phyloP scores from a whole-genome alignment of 2,113 vertebrate species.

The Tachycineta bicolor region DNA sequence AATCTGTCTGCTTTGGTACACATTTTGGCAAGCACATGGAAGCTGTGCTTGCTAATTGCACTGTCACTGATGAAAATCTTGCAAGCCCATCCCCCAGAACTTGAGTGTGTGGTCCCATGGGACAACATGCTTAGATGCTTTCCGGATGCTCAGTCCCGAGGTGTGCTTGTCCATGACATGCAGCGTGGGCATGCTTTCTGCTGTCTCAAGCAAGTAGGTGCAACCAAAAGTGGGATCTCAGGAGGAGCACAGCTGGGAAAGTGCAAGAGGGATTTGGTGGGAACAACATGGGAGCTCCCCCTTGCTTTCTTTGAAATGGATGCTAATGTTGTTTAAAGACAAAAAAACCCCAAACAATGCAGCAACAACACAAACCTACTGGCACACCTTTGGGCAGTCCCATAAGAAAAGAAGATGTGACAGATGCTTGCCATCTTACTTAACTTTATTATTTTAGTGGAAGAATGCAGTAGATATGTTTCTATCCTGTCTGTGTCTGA shows the following conservation, averaged over 20 bases:
- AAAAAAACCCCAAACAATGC: background rate
- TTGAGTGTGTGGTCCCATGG: background rate
- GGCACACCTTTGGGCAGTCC: background rate
- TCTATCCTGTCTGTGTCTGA: background rate
- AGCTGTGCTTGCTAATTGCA: background rate
- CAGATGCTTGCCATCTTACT: background rate
- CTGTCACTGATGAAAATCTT: background rate
- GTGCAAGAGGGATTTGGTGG: background rate
- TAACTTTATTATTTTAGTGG: background rate
- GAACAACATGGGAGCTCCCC: background rate
- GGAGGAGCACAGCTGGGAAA: background rate
- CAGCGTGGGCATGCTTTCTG: fast-evolving
- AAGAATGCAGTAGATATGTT: background rate
- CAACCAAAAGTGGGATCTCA: background rate
- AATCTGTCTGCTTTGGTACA: background rate
- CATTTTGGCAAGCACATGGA: background rate
- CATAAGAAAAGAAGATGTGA: background rate
- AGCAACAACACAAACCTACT: background rate
- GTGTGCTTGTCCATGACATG: fast-evolving
- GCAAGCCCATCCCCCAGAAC: fast-evolving
- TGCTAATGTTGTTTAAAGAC: background rate
- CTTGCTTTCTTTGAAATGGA: background rate
- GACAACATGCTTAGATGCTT: background rate
- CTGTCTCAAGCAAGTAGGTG: background rate
- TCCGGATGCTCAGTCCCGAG: fast-evolving